phyloP scores from a whole-genome alignment of 2,113 vertebrate species.

The Morone saxatilis region DNA sequence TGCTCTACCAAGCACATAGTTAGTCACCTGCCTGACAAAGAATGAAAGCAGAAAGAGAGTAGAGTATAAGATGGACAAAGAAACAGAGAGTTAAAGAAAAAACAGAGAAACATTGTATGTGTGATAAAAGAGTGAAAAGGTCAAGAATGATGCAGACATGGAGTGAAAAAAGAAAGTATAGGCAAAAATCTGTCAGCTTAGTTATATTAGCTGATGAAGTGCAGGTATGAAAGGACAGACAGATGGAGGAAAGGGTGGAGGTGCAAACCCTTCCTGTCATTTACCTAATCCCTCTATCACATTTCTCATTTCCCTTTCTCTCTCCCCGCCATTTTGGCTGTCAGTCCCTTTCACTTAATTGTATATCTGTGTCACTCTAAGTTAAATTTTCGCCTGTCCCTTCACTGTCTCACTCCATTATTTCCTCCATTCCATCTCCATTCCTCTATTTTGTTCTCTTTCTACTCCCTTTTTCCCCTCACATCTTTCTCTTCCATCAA shows the following conservation, averaged over 20 bases:
- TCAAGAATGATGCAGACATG: not conserved
- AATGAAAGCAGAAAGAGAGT: not conserved
- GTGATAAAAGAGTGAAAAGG: constrained; percentile 7
- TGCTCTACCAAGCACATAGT: constrained; percentile 39
- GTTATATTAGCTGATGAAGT: constrained; percentile 43
- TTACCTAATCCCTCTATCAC: constrained; percentile 71
- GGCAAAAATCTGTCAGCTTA: constrained; percentile 22
- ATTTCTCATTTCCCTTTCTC: constrained; percentile 57
- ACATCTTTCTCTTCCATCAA: constrained; percentile 55
- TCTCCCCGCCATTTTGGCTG: constrained; percentile 37
- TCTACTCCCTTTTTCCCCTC: constrained; percentile 3
- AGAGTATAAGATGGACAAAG: not conserved
- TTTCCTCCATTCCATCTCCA: constrained; percentile 42
- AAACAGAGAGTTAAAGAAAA: constrained; percentile 4
- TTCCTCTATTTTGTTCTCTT: constrained; percentile 34
- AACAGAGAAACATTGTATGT: not conserved
- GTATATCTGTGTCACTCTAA: constrained; percentile 58
- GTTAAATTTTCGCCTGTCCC: constrained; percentile 59
- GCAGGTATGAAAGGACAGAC: constrained; percentile 40
- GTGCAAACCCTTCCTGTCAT: constrained; percentile 64
- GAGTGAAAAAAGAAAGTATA: not conserved
- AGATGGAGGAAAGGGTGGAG: constrained; percentile 40
- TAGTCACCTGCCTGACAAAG: constrained; percentile 63
- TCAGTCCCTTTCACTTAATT: constrained; percentile 58
- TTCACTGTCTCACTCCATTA: constrained; percentile 58